These are phyloP conservation scores for Penaeus japonicus DNA, from an alignment of 1,140 invertebrate genomes.

Conservation along the genomic window DNA sequence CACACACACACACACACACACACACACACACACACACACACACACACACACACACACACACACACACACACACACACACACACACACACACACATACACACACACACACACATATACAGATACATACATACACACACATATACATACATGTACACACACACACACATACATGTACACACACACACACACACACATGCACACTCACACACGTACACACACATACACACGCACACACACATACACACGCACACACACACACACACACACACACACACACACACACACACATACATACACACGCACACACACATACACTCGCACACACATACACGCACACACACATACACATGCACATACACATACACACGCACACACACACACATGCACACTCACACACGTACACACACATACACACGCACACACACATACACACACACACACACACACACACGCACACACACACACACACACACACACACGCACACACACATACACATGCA, in stretches of 20 bases:
- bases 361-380: too few species aligned
- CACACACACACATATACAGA: slow-evolving; percentile 7
- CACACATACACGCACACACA: too few species aligned
- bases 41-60: not conserved
- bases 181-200: not conserved
- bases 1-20: too few species aligned
- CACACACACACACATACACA: not conserved
- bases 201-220: not conserved
- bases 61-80: not conserved
- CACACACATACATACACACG: not conserved
- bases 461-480: not conserved
- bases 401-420: not conserved
- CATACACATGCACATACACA: too few species aligned
- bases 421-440: not conserved
- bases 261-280: not conserved
- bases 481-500: not conserved
- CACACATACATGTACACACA: not conserved
- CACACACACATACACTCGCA: not conserved
- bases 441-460: not conserved
- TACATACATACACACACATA: slow-evolving; percentile 15
- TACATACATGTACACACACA: too few species aligned
- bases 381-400: not conserved
- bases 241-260: not conserved
- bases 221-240: too few species aligned
- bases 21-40: not conserved